Evolutionary conservation across 2,888 invertebrate species (phyloP).

Genomic region (Creontiades dilutus): DNA sequence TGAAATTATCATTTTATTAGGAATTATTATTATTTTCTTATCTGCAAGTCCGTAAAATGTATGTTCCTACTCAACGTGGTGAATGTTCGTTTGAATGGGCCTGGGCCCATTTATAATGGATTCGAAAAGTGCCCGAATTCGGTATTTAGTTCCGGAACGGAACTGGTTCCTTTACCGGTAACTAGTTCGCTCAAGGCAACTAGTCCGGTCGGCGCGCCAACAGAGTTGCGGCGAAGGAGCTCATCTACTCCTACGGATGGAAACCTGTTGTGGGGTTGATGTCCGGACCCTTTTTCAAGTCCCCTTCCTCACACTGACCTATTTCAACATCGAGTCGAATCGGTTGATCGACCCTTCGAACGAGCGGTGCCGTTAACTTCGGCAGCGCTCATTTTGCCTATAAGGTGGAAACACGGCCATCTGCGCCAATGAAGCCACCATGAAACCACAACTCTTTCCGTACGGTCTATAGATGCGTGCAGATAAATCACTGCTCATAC

Average conservation of each 20-base stretch:
- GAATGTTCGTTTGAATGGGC: no score
- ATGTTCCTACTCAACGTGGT: no score
- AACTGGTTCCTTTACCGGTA: not conserved
- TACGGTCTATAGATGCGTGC: no score
- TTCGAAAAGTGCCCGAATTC: not conserved
- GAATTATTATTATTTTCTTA: no score
- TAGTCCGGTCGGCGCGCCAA: not conserved
- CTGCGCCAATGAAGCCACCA: not conserved
- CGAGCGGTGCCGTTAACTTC: not conserved
- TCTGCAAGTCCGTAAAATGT: no score
- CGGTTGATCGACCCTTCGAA: slow-evolving; percentile 14
- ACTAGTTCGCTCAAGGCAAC: not conserved
- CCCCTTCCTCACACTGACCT: slow-evolving; percentile 5
- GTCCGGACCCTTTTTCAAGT: slow-evolving; percentile 15
- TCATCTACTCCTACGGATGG: slow-evolving; percentile 28
- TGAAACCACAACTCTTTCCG: not conserved
- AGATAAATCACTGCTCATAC: no score
- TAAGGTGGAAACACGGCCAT: not conserved
- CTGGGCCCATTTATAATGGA: no score
- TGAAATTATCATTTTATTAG: no score
- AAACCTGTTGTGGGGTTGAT: slow-evolving; percentile 28
- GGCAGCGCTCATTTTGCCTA: not conserved
- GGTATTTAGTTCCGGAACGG: slow-evolving; percentile 15
- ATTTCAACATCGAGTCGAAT: slow-evolving; percentile 9
- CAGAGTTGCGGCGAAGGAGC: not conserved